Percentiles rank a stretch among this genome's conserved stretches.
Conservation (phyloP, 2,113 vertebrate genomes). For the Gnathonemus echidnorhynchus region DNA sequence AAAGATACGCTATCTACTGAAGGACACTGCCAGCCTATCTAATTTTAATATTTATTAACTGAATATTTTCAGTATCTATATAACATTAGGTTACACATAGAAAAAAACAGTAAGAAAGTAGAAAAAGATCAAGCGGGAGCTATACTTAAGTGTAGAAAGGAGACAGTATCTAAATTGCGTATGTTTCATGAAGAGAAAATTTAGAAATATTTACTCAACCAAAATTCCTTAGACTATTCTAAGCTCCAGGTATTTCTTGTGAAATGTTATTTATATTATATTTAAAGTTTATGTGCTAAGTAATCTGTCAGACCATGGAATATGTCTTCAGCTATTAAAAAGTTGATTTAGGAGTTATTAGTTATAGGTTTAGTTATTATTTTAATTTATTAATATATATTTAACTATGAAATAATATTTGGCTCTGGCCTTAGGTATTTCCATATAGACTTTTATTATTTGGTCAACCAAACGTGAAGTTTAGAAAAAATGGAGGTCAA, state of each 20-base stretch:
- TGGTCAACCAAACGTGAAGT: too few relatives aligned
- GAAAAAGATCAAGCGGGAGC: not conserved
- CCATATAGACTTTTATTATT: too few relatives aligned
- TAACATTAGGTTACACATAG: not conserved
- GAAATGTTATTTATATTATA: not conserved
- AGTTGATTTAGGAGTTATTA: not conserved
- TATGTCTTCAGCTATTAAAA: not conserved
- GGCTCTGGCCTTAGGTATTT: too few relatives aligned
- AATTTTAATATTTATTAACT: not conserved
- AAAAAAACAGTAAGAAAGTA: not conserved
- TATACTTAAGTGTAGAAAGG: not conserved
- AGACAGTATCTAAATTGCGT: not conserved
- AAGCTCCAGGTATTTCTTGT: not conserved
- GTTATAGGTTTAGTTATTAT: not conserved
- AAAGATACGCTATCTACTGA: not conserved
- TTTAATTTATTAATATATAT: not conserved
- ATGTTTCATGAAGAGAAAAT: not conserved
- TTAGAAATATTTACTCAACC: not conserved
- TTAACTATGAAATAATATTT: not conserved
- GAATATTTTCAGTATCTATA: not conserved
- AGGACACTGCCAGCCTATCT: not conserved
- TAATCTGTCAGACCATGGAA: too few relatives aligned
- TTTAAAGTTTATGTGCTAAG: not conserved
- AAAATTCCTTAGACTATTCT: not conserved
- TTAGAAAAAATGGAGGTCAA: too few relatives aligned